phyloP scores from a whole-genome alignment of 2,888 invertebrate genomes.

The Lamproptera curius region DNA sequence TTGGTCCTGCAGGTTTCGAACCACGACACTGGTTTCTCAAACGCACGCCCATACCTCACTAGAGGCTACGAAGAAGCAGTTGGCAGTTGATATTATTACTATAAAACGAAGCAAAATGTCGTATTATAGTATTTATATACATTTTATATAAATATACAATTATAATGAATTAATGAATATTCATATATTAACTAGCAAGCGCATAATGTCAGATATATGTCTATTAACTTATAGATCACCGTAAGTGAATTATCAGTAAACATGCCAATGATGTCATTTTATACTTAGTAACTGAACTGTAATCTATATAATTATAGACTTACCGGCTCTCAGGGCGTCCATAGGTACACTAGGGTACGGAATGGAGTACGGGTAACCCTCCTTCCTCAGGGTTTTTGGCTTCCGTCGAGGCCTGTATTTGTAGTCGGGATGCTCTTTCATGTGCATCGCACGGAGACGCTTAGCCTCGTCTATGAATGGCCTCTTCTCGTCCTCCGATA shows the following conservation, averaged over 20 bases:
- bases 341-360: slow-evolving; percentile 95
- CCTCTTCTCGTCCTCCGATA: slow-evolving; percentile 95
- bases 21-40: too few relatives aligned
- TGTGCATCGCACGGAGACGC: slow-evolving; percentile 94
- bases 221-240: background rate
- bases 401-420: slow-evolving; percentile 94
- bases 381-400: slow-evolving; percentile 92
- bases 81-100: too few relatives aligned
- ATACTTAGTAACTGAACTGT: background rate
- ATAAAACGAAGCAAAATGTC: too few relatives aligned
- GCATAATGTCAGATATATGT: background rate
- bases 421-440: slow-evolving; percentile 97
- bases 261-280: background rate
- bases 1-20: too few relatives aligned
- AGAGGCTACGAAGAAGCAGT: too few relatives aligned
- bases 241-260: background rate
- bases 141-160: background rate
- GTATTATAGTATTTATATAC: background rate
- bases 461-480: slow-evolving; percentile 99
- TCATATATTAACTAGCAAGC: background rate
- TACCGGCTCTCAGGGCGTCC: slow-evolving; percentile 92
- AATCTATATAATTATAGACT: slow-evolving; percentile 48
- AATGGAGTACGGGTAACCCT: slow-evolving; percentile 94
- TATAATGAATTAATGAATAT: background rate
- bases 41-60: too few relatives aligned